Percentiles rank a stretch among this genome's conserved stretches.
These are phyloP conservation scores for Lepilemur septentrionalis DNA, from an alignment of 2,797 vertebrate species.

Conservation along the genomic window DNA sequence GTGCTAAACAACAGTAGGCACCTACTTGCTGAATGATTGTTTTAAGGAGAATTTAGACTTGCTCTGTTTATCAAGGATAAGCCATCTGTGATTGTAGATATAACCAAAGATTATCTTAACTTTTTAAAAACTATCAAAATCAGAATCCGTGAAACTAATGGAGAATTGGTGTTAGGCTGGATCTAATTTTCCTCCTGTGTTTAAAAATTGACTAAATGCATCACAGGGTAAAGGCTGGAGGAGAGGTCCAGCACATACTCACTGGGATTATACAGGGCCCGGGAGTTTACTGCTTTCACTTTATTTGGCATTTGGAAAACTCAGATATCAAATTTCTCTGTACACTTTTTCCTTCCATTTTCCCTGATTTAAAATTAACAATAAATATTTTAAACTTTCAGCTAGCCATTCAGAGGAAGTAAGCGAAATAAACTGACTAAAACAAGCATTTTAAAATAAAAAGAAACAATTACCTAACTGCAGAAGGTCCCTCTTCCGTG, in stretches of 20 bases:
- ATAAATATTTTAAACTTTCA: background rate
- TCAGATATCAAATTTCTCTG: background rate
- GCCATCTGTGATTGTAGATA: background rate
- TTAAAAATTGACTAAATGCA: background rate
- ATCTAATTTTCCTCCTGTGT: background rate
- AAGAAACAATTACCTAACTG: constrained; percentile 87
- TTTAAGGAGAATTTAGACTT: background rate
- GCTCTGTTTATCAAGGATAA: background rate
- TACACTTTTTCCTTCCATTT: background rate
- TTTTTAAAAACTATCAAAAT: background rate
- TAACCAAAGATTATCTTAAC: background rate
- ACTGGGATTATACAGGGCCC: too few species aligned
- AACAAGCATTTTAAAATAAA: background rate
- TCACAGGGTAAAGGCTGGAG: background rate
- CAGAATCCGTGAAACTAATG: background rate
- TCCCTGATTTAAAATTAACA: background rate
- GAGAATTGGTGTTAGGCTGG: background rate
- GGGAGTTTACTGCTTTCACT: background rate
- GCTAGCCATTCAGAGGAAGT: background rate
- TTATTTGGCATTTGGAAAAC: background rate
- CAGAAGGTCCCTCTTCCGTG: constrained; percentile 92
- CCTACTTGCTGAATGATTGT: background rate
- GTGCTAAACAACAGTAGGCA: background rate
- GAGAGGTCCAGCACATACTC: background rate
- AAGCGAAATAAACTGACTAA: background rate